Conservation (phyloP, 2,113 vertebrate species). For the Muntiacus reevesi region DNA sequence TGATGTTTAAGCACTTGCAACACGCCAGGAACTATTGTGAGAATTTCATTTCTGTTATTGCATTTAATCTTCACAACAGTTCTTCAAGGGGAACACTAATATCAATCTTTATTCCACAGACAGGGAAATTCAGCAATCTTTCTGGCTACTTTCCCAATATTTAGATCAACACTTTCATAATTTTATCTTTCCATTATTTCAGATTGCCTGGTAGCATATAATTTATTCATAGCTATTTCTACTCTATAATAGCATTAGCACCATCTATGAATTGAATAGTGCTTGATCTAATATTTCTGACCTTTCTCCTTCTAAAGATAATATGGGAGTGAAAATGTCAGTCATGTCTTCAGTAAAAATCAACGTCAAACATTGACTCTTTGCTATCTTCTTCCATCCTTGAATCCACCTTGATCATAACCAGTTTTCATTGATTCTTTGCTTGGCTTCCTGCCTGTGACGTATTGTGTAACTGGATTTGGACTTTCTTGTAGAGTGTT, state of each 20-base stretch:
- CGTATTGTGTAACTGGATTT: constrained; percentile 43
- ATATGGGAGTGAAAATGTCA: constrained; percentile 28
- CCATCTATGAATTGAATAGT: not conserved
- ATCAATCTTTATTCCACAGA: not conserved
- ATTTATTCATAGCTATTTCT: not conserved
- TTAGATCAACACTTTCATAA: not conserved
- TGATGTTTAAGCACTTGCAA: not conserved
- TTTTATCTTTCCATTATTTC: constrained; percentile 30
- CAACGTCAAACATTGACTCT: not conserved
- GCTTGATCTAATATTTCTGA: constrained; percentile 8
- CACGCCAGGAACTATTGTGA: not conserved
- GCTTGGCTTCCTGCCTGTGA: constrained; percentile 44
- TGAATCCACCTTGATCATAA: constrained; percentile 54
- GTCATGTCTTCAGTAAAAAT: not conserved
- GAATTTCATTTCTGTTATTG: not conserved
- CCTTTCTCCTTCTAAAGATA: constrained; percentile 24
- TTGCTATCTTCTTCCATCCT: constrained; percentile 26
- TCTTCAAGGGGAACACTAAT: not conserved
- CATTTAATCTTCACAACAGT: not conserved
- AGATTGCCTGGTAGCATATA: not conserved
- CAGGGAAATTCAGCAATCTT: not conserved
- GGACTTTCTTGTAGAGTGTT: not conserved
- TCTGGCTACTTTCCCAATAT: not conserved
- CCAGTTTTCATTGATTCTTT: constrained; percentile 55
- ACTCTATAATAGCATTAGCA: not conserved